phyloP scores from a whole-genome alignment of 2,888 invertebrate genomes.

The Nomada flava region DNA sequence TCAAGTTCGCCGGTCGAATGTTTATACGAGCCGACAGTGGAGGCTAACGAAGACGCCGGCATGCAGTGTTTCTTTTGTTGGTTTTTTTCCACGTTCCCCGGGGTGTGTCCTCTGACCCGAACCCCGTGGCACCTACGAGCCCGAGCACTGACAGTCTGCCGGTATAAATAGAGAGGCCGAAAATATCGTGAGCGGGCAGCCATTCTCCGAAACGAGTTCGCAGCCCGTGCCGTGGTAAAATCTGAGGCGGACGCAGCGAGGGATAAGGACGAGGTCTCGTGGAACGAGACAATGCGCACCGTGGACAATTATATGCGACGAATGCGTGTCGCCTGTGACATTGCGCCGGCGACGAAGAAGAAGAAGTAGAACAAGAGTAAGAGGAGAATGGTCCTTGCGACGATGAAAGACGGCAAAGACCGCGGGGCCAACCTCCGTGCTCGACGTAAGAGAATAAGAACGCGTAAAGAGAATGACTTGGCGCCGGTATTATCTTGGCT shows the following conservation, averaged over 20 bases:
- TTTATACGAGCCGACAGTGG: constrained; percentile 45
- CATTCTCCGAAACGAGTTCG: constrained; percentile 62
- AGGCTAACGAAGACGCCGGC: constrained; percentile 41
- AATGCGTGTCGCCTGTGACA: constrained; percentile 75
- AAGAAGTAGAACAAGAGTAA: constrained; percentile 17
- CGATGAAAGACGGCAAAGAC: constrained; percentile 41
- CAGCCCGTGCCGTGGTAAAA: constrained; percentile 41
- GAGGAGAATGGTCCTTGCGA: constrained; percentile 26
- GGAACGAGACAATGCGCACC: constrained; percentile 72
- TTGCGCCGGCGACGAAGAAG: constrained; percentile 43
- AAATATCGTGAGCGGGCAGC: constrained; percentile 74
- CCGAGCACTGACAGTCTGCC: constrained; percentile 56
- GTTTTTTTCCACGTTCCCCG: constrained; percentile 60
- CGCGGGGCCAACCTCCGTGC: constrained; percentile 20
- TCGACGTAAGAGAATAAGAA: constrained; percentile 46
- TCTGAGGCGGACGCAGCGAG: constrained; percentile 10
- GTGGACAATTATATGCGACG: constrained; percentile 78
- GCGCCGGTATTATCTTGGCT: constrained; percentile 72
- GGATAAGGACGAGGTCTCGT: constrained; percentile 20
- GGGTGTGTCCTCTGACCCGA: constrained; percentile 77
- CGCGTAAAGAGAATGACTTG: constrained; percentile 55
- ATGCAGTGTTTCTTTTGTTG: neutral
- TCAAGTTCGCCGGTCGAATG: constrained; percentile 55
- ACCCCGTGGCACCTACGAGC: constrained; percentile 71
- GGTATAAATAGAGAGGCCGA: constrained; percentile 77